Percentiles rank a stretch among this genome's conserved stretches.
Evolutionary conservation across 2,888 invertebrate genomes (phyloP).

Genomic region (Dendrolimus houi): DNA sequence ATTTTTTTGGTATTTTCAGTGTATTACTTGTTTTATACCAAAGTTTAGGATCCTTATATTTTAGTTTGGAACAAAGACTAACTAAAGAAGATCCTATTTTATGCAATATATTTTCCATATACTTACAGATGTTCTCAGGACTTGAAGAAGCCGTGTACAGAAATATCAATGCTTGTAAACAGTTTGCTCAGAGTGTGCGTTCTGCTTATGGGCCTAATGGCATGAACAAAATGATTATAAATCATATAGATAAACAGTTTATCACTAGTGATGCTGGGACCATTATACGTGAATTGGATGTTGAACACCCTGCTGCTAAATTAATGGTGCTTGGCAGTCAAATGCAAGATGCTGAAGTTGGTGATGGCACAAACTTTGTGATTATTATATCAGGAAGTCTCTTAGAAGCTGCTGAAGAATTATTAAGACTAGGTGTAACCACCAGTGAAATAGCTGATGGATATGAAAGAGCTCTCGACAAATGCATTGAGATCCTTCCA

Average conservation of each 20-base stretch:
- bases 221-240: conserved; percentile 99
- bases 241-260: conserved; percentile 98
- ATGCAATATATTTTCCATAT: not conserved
- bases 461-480: conserved; percentile 92
- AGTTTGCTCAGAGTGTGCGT: conserved; percentile 94
- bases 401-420: conserved; percentile 93
- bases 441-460: conserved; percentile 97
- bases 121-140: conserved; percentile 84
- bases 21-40: not conserved
- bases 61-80: not conserved
- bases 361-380: conserved; percentile 99
- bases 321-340: conserved; percentile 96
- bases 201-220: conserved; percentile 99
- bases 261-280: conserved; percentile 99
- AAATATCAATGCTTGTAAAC: conserved; percentile 97
- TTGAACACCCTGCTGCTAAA: conserved; percentile 99
- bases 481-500: conserved; percentile 93
- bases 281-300: conserved; percentile 95
- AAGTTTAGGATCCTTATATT: not conserved
- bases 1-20: not conserved
- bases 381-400: conserved; percentile 95
- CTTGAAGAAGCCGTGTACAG: conserved; percentile 97
- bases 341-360: conserved; percentile 99
- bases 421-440: conserved; percentile 96
- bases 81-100: not conserved